A percentile compares a stretch with the other conserved stretches of the same genome.
Conservation (phyloP, 2,113 vertebrate genomes). For the Ceyx melanurus region DNA sequence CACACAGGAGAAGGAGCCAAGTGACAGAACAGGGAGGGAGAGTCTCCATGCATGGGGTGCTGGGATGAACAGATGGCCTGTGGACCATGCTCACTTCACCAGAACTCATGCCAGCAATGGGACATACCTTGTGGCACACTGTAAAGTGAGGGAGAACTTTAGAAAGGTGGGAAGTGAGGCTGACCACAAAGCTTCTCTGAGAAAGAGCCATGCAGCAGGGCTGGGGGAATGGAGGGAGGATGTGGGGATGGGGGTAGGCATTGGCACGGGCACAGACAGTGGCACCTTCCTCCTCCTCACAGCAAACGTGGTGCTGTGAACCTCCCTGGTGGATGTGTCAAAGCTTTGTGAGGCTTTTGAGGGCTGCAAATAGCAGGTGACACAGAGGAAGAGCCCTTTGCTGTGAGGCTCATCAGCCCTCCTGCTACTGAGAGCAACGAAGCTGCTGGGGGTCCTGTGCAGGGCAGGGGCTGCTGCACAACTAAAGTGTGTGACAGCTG, state of each 20-base stretch:
- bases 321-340: background rate
- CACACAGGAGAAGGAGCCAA: background rate
- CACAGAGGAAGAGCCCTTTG: background rate
- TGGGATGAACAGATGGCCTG: background rate
- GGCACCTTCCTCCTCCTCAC: background rate
- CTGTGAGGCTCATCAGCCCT: background rate
- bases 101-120: background rate
- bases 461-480: background rate
- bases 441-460: background rate
- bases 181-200: background rate
- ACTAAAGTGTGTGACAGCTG: accelerated
- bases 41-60: accelerated
- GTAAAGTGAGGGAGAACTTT: background rate
- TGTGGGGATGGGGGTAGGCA: accelerated
- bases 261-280: background rate
- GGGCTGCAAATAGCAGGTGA: background rate
- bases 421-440: background rate
- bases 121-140: no score
- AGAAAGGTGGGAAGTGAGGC: background rate
- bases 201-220: background rate
- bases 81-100: background rate
- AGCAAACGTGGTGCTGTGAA: background rate
- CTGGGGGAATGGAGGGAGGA: background rate
- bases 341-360: background rate
- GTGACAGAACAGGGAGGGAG: accelerated